Conservation (phyloP, 1,140 invertebrate species). For the Sycobia sp. region DNA sequence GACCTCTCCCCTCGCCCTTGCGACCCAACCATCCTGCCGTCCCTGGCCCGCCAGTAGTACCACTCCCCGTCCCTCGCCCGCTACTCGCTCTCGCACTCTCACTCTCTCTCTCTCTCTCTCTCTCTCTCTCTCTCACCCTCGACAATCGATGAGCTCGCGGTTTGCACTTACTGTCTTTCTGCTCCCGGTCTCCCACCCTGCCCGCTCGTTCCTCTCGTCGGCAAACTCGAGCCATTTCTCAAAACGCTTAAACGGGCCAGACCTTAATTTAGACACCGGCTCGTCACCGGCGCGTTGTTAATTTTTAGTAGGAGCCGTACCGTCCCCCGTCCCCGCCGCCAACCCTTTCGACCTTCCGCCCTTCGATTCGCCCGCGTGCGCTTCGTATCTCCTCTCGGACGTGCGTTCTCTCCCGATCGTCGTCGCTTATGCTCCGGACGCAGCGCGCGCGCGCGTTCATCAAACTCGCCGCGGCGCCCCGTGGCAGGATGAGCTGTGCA, state of each 20-base stretch:
- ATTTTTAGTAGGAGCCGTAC: slow-evolving; percentile 12
- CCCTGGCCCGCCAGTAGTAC: neutral
- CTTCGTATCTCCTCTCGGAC: neutral
- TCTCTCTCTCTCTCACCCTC: neutral
- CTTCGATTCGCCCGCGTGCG: neutral
- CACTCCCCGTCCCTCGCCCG: neutral
- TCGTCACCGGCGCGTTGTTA: neutral
- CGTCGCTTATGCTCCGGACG: too few relatives aligned
- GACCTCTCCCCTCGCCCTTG: neutral
- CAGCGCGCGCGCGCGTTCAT: too few relatives aligned
- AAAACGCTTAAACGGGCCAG: slow-evolving; percentile 12
- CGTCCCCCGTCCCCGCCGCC: too few relatives aligned
- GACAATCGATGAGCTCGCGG: slow-evolving; percentile 29
- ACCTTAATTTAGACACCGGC: slow-evolving; percentile 15
- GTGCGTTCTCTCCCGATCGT: neutral
- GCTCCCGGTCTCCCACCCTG: too few relatives aligned
- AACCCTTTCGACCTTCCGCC: too few relatives aligned
- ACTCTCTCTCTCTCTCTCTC: neutral
- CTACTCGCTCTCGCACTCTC: neutral
- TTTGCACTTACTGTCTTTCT: slow-evolving; percentile 8
- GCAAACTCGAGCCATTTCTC: slow-evolving; percentile 26
- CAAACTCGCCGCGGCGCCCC: too few relatives aligned
- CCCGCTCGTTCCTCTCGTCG: too few relatives aligned
- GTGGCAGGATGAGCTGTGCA: too few relatives aligned
- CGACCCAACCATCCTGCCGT: too few relatives aligned